phyloP scores from a whole-genome alignment of 2,888 invertebrate genomes.

The Cantharis rufa region DNA sequence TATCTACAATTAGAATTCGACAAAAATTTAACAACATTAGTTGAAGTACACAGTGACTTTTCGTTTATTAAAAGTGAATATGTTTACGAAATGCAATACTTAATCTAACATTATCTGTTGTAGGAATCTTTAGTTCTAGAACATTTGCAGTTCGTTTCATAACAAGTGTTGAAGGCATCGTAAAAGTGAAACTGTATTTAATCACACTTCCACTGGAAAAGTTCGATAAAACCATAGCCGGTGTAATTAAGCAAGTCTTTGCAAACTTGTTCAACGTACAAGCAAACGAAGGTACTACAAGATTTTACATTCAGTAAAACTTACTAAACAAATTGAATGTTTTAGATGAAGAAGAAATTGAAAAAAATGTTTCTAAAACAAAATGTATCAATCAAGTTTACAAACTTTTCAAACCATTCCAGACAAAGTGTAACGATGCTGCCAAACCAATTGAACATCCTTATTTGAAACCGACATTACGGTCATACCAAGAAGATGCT shows the following conservation, averaged over 20 bases:
- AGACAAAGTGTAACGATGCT: neutral
- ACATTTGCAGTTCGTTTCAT: conserved; percentile 42
- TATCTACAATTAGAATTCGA: conserved; percentile 39
- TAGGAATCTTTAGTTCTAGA: conserved; percentile 44
- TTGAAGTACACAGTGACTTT: conserved; percentile 37
- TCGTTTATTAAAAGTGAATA: conserved; percentile 42
- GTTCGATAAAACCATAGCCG: conserved; percentile 40
- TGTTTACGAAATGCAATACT: neutral
- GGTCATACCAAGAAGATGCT: conserved; percentile 68
- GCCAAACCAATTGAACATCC: conserved; percentile 49
- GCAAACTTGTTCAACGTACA: conserved; percentile 38
- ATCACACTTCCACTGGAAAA: conserved; percentile 42
- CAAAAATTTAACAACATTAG: conserved; percentile 32
- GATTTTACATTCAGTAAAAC: neutral
- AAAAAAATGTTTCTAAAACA: conserved; percentile 22
- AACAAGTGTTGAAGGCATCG: conserved; percentile 33
- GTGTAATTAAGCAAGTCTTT: conserved; percentile 40
- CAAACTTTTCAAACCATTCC: conserved; percentile 23
- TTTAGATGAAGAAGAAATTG: conserved; percentile 17
- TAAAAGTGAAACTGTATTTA: conserved; percentile 43
- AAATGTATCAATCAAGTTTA: conserved; percentile 35
- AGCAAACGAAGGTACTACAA: conserved; percentile 17
- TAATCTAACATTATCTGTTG: conserved; percentile 7
- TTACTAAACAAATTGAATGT: neutral
- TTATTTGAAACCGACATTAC: conserved; percentile 59